Base-by-base conservation (phyloP, 2,888 invertebrate genomes). In the Tuta absoluta region DNA sequence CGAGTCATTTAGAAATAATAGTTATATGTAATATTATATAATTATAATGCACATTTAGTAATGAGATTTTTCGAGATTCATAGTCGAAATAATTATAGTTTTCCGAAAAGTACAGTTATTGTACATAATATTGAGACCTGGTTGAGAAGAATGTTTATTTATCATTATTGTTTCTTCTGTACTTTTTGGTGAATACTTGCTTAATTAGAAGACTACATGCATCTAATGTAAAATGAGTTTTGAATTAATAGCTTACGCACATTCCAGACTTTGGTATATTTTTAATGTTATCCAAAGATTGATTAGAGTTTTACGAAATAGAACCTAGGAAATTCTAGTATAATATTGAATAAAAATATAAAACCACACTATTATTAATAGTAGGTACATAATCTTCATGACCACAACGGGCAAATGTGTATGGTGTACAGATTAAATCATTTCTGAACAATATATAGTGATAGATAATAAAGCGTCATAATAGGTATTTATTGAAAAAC, bases 251-350 rank as follows among this genome's bases (percentile, higher is more conserved):
- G n/a, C 51, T 56, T 76, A 85, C 87, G 88, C 87, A 89, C 89
- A 89, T 86, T 85, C 85, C 85, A 56, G n/a, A n/a, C 17, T 51
- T 21, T 21, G 23, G 23, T 23, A 51, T 75, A 75, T 73, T 67
- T 71, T 70, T 76, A 78, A 79, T 76, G 33, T 17, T 84, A 82
- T 85, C 89, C 90, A 89, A 89, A 89, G 87, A 87, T 86, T 84
- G 79, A 81, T 79, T 80, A 76, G 76, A 24, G 12, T 10, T 78
- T 28, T 56, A 56, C 28, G 11, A 33, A 56, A 19, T 56, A 56
- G 24, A 7, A 10, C 19, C 21, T 56, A 33, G 33, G 23, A 24
- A 28, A 56, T 17, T 17, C 33, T 24, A 53, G 19, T 19, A 48
- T 11, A 0, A 51, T 21, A 1, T 21, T 0, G 0, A 10, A 21